Evolutionary conservation across 2,888 invertebrate genomes (phyloP).

Genomic region (Epistrophe eligans): DNA sequence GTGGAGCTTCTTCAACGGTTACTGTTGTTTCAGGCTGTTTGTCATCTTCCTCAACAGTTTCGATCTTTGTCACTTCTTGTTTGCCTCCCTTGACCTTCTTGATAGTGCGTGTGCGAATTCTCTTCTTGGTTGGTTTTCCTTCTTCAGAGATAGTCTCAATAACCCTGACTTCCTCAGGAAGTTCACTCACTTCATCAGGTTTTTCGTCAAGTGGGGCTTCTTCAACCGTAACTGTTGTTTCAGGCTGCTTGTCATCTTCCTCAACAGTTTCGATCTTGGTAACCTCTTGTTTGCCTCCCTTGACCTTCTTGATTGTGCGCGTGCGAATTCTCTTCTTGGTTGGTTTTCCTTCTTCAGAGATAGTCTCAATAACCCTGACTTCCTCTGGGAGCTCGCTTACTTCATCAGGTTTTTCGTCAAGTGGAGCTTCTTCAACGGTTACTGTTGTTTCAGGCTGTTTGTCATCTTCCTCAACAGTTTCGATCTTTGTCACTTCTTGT

Average conservation of each 20-base stretch:
- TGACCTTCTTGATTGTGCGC: constrained; percentile 70
- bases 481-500: constrained; percentile 81
- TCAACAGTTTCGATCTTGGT: constrained; percentile 82
- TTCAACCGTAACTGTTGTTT: constrained; percentile 74
- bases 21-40: constrained; percentile 80
- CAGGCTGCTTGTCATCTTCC: constrained; percentile 80
- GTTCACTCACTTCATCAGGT: constrained; percentile 65
- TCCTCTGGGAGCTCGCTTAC: constrained; percentile 82
- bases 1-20: constrained; percentile 76
- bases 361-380: constrained; percentile 78
- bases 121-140: constrained; percentile 78
- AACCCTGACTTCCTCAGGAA: constrained; percentile 67
- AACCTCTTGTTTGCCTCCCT: constrained; percentile 79
- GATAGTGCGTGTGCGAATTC: constrained; percentile 80
- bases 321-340: constrained; percentile 78
- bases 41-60: constrained; percentile 82
- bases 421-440: constrained; percentile 78
- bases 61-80: constrained; percentile 81
- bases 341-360: constrained; percentile 77
- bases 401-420: constrained; percentile 77
- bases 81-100: constrained; percentile 79
- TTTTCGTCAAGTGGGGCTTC: constrained; percentile 68
- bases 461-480: constrained; percentile 81
- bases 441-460: constrained; percentile 80
- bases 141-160: constrained; percentile 78